These are phyloP conservation scores for Ornithoptera alexandrae DNA, from an alignment of 2,888 invertebrate species.

Conservation along the genomic window DNA sequence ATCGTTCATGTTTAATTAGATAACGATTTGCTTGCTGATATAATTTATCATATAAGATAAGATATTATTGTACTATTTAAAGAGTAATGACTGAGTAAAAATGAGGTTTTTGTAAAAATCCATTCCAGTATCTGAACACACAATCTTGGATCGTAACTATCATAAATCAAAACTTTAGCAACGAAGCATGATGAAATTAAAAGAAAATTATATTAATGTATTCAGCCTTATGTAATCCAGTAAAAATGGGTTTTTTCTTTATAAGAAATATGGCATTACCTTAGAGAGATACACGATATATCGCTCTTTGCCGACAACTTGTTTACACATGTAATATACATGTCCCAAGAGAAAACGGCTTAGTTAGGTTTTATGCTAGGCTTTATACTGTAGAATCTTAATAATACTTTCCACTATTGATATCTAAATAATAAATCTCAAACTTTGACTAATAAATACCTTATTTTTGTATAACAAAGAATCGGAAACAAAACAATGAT, in stretches of 20 bases:
- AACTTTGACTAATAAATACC: no score
- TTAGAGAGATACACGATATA: slow-evolving; percentile 15
- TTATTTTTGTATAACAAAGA: no score
- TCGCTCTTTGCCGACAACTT: slow-evolving; percentile 11
- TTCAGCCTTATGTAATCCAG: background rate
- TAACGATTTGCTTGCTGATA: no score
- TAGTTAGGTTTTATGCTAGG: background rate
- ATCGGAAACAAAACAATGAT: no score
- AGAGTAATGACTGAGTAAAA: no score
- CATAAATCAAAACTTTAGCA: background rate
- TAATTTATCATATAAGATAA: no score
- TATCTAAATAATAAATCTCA: background rate
- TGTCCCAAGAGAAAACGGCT: slow-evolving; percentile 2
- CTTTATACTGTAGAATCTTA: background rate
- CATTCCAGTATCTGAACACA: background rate
- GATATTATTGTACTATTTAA: no score
- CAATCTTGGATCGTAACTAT: background rate
- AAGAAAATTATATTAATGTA: background rate
- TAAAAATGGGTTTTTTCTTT: slow-evolving; percentile 13
- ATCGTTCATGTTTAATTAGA: no score
- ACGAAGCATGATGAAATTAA: background rate
- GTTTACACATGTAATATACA: slow-evolving; percentile 20
- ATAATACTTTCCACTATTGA: background rate
- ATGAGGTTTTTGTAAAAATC: no score
- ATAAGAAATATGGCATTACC: slow-evolving; percentile 15